These are phyloP conservation scores for Lycocerus yunnanus DNA, from an alignment of 2,888 invertebrate genomes.

Conservation along the genomic window DNA sequence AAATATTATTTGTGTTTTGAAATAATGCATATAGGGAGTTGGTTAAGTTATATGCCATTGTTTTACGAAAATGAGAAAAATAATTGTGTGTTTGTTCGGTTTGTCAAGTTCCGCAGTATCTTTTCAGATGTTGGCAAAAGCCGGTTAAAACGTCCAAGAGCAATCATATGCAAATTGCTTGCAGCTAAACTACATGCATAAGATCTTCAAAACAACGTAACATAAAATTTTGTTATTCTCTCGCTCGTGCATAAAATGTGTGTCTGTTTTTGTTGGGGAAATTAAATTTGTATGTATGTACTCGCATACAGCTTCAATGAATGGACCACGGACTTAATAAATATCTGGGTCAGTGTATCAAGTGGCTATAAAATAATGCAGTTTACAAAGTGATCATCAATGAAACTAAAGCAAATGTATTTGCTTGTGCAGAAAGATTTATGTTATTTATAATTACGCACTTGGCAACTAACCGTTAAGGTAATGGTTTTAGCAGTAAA, in stretches of 20 bases:
- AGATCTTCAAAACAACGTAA: neutral
- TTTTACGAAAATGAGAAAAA: too few species aligned
- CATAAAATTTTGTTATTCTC: neutral
- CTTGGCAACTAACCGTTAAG: neutral
- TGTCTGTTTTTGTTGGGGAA: neutral
- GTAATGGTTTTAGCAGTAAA: neutral
- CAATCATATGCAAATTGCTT: slow-evolving; percentile 20
- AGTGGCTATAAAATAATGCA: slow-evolving; percentile 9
- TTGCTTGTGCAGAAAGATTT: slow-evolving; percentile 20
- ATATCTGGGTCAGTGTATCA: slow-evolving; percentile 24
- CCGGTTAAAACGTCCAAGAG: neutral
- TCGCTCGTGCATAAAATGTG: neutral
- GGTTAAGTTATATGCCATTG: too few species aligned
- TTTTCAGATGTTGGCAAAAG: slow-evolving; percentile 2
- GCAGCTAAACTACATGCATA: slow-evolving; percentile 3
- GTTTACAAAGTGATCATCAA: neutral
- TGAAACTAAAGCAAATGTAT: slow-evolving; percentile 16
- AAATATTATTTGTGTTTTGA: too few species aligned
- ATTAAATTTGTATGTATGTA: neutral
- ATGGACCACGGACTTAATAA: neutral
- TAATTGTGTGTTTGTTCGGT: too few species aligned
- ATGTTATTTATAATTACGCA: slow-evolving; percentile 25
- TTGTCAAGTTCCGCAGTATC: neutral
- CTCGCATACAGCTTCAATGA: neutral
- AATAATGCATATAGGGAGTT: too few species aligned